phyloP scores from a whole-genome alignment of 2,113 vertebrate genomes.

The Tyto alba region DNA sequence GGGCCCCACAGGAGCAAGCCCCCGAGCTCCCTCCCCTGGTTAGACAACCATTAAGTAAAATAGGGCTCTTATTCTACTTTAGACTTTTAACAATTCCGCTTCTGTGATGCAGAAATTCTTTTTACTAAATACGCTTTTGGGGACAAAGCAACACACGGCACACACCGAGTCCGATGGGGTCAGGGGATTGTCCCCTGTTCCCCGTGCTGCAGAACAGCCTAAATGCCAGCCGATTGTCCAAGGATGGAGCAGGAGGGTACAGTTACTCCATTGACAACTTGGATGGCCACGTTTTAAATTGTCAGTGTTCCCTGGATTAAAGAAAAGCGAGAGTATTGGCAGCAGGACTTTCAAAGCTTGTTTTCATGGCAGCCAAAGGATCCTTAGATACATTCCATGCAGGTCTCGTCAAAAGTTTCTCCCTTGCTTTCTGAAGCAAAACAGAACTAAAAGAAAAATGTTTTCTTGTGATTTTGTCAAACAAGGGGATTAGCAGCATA shows the following conservation, averaged over 20 bases:
- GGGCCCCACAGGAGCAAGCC: not conserved
- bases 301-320: too few species aligned
- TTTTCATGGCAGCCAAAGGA: not conserved
- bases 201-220: not conserved
- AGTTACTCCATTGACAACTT: fast-evolving
- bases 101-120: not conserved
- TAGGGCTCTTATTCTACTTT: too few species aligned
- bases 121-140: not conserved
- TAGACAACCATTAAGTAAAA: fast-evolving
- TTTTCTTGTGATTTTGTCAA: not conserved
- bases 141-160: fast-evolving
- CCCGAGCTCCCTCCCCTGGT: too few species aligned
- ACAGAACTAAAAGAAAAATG: not conserved
- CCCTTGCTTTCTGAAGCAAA: not conserved
- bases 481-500: fast-evolving
- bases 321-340: not conserved
- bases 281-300: fast-evolving
- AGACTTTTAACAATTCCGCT: not conserved
- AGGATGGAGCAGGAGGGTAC: fast-evolving
- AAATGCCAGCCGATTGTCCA: fast-evolving
- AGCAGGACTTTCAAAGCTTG: not conserved
- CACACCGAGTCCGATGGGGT: fast-evolving
- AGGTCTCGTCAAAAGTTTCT: not conserved
- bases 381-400: not conserved
- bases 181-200: fast-evolving